Evolutionary conservation across 2,888 invertebrate species (phyloP).

Genomic region (Dione juno): DNA sequence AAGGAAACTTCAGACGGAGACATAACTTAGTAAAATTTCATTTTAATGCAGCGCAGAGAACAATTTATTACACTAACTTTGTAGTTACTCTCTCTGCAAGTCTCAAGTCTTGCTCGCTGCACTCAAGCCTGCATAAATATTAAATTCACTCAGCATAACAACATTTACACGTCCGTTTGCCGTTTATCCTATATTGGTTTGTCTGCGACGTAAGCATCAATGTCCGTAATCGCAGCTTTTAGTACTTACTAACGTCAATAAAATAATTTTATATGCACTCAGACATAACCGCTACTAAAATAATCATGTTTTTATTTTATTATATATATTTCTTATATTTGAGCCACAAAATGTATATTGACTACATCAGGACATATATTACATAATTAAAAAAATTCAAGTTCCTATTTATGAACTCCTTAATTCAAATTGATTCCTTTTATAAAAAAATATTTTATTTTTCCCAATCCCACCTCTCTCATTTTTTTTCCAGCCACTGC

Average conservation of each 20-base stretch:
- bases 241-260: background rate
- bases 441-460: no score
- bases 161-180: constrained; percentile 27
- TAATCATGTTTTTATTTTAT: no score
- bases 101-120: constrained; percentile 8
- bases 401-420: no score
- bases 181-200: constrained; percentile 20
- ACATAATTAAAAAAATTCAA: no score
- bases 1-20: background rate
- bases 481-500: no score
- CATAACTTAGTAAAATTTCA: constrained; percentile 13
- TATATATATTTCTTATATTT: no score
- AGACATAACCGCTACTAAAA: background rate
- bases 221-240: constrained; percentile 17
- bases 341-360: no score
- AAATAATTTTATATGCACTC: background rate
- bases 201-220: constrained; percentile 10
- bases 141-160: constrained; percentile 6
- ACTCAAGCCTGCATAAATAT: constrained; percentile 20
- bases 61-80: constrained; percentile 20
- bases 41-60: constrained; percentile 16
- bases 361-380: no score
- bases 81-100: background rate
- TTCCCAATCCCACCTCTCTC: no score
- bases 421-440: no score